Evolutionary conservation across 2,797 vertebrate species (phyloP).

Genomic region (Enteromius anoplus): DNA sequence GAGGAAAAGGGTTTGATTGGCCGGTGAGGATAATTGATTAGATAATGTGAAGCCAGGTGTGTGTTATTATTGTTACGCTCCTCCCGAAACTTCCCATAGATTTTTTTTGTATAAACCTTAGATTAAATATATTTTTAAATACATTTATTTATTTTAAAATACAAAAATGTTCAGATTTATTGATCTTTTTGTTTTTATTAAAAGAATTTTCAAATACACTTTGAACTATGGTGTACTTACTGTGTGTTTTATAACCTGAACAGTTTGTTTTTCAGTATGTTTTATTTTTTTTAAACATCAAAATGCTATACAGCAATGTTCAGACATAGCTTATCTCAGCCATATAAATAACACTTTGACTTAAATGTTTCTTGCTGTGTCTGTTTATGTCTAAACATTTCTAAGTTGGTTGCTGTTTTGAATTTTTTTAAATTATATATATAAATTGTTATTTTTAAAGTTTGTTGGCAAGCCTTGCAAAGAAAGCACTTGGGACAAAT

Average conservation of each 20-base stretch:
- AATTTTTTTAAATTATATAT: too few relatives aligned
- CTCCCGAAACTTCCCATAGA: background rate
- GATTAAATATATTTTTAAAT: background rate
- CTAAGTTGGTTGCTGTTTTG: background rate
- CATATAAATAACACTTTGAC: background rate
- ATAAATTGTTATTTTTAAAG: background rate
- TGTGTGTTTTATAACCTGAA: background rate
- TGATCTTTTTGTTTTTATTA: background rate
- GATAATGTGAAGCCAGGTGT: too few relatives aligned
- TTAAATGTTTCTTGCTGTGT: background rate
- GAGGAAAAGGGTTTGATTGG: too few relatives aligned
- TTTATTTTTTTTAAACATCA: background rate
- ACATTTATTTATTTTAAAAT: background rate
- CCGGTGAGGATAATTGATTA: too few relatives aligned
- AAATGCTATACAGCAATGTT: background rate
- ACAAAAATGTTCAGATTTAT: background rate
- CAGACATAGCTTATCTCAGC: background rate
- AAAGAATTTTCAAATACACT: background rate
- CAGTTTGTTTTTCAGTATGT: background rate
- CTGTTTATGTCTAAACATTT: background rate
- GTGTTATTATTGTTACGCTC: too few relatives aligned
- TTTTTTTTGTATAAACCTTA: too few relatives aligned
- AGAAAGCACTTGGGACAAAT: background rate
- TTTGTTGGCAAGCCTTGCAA: background rate
- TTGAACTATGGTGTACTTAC: background rate